A percentile compares a stretch with the other conserved stretches of the same genome.
Conservation (phyloP, 2,113 vertebrate genomes). For the Sarotherodon lohbergeri region DNA sequence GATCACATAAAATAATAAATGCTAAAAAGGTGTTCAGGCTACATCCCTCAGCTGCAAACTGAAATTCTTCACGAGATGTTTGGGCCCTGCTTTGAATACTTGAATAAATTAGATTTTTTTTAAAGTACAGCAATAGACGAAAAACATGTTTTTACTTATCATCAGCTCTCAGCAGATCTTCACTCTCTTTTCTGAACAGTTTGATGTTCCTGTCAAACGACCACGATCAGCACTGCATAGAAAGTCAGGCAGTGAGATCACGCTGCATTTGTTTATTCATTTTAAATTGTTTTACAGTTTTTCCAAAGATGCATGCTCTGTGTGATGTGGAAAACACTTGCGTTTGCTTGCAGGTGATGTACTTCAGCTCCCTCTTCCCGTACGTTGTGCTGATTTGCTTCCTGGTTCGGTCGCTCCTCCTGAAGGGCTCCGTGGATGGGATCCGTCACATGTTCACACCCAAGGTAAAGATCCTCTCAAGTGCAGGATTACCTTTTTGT, state of each 20-base stretch:
- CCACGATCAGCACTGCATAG: not conserved
- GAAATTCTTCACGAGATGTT: not conserved
- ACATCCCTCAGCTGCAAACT: not conserved
- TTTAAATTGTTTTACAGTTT: not conserved
- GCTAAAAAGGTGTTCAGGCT: not conserved
- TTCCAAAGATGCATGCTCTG: not conserved
- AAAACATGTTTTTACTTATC: not conserved
- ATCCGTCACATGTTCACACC: conserved; percentile 97
- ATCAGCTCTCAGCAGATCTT: not conserved
- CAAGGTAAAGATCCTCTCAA: conserved; percentile 73
- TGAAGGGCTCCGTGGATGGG: conserved; percentile 89
- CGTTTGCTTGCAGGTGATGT: conserved; percentile 83
- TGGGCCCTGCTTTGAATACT: not conserved
- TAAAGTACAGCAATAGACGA: not conserved
- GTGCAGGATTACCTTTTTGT: not conserved
- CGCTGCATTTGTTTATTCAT: not conserved
- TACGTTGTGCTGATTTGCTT: conserved; percentile 94
- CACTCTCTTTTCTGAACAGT: not conserved
- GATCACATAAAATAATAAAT: not conserved
- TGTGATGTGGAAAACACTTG: not conserved
- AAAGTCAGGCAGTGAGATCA: not conserved
- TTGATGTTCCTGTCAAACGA: not conserved
- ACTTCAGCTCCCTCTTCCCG: conserved; percentile 96
- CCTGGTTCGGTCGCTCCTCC: conserved; percentile 85
- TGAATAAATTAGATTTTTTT: not conserved